Evolutionary conservation across 64 coral and sea anemone species (phyloP), one percentile per base, ranked within the genome.

Genomic region (Platygyra sinensis): DNA sequence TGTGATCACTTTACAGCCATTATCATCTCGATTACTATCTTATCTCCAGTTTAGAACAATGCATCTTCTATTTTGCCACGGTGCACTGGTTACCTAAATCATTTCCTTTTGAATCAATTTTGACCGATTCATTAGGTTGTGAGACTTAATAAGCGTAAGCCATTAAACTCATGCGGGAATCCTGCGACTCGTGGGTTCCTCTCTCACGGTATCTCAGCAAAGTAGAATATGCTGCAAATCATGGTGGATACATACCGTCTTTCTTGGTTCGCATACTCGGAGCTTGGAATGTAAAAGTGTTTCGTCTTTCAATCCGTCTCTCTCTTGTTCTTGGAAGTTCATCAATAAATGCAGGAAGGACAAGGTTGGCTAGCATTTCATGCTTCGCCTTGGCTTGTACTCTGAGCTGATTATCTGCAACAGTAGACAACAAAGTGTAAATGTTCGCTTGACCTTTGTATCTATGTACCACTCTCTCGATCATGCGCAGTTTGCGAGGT

Each of bases 341-440:
- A 5, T 94, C 88, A 13, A 77, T 36, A 38, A 93, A 75, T 10
- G 89, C 92, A 3, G 95, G 95, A 14, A 96, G 81, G 15, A 96
- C 91, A 29, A 96, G 30, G 46, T 91, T 96, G 20, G 95, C 95
- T 59, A 96, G 77, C 95, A 96, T 88, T 82, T 96, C 95, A 94
- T 94, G 89, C 52, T 94, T 96, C 14, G 95, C 95, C 52, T 91
- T 96, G 22, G 89, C 88, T 88, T 94, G 95, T 50, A 96, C 94
- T 83, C 87, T 96, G 10, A 94, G 86, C 30, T 96, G 88, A 77
- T 94, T 90, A 89, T 96, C 95, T 96, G 86, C 50, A 88, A 83
- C 59, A 30, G 16, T 73, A 62, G 54, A 80, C 20, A 79, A 49
- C 60, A 87, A 74, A 79, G 49, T 25, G 65, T 69, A 46, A 46